These are phyloP conservation scores for Anolis apletophallus DNA, from an alignment of 2,797 vertebrate genomes.

Conservation along the genomic window DNA sequence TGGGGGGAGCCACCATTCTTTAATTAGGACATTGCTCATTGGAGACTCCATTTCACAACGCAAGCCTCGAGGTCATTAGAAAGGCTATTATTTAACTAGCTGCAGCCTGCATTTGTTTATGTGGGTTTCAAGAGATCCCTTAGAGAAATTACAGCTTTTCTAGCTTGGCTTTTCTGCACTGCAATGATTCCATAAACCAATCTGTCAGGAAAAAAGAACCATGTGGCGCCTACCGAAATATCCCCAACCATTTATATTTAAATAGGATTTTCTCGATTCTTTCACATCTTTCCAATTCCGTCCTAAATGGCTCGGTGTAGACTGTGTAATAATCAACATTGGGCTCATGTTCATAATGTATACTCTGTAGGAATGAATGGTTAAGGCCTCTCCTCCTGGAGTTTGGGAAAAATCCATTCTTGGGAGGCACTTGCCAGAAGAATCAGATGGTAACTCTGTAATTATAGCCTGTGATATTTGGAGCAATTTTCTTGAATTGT, in stretches of 20 bases:
- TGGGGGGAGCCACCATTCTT: not conserved
- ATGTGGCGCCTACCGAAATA: slow-evolving; percentile 26
- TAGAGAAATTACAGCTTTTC: slow-evolving; percentile 26
- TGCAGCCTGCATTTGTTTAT: slow-evolving; percentile 37
- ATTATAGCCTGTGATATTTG: slow-evolving; percentile 46
- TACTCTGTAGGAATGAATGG: not conserved
- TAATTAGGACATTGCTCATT: slow-evolving; percentile 29
- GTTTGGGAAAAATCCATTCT: slow-evolving; percentile 46
- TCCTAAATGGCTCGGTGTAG: slow-evolving; percentile 8
- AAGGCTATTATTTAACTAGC: slow-evolving; percentile 39
- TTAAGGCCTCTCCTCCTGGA: slow-evolving; percentile 26
- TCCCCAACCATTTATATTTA: not conserved
- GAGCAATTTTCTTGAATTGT: slow-evolving; percentile 48
- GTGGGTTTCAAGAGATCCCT: slow-evolving; percentile 21
- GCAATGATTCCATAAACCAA: slow-evolving; percentile 25
- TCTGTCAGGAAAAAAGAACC: slow-evolving; percentile 25
- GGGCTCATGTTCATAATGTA: not conserved
- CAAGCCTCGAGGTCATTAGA: slow-evolving; percentile 37
- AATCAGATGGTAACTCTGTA: slow-evolving; percentile 31
- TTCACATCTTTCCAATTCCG: slow-evolving; percentile 2
- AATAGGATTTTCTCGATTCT: not conserved
- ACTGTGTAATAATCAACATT: slow-evolving; percentile 18
- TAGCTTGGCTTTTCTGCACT: not conserved
- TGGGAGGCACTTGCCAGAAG: slow-evolving; percentile 35
- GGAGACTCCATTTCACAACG: slow-evolving; percentile 33